A percentile compares a stretch with the other conserved stretches of the same genome.
phyloP scores from a whole-genome alignment of 2,888 invertebrate species.

The Camptogramma bilineatum region DNA sequence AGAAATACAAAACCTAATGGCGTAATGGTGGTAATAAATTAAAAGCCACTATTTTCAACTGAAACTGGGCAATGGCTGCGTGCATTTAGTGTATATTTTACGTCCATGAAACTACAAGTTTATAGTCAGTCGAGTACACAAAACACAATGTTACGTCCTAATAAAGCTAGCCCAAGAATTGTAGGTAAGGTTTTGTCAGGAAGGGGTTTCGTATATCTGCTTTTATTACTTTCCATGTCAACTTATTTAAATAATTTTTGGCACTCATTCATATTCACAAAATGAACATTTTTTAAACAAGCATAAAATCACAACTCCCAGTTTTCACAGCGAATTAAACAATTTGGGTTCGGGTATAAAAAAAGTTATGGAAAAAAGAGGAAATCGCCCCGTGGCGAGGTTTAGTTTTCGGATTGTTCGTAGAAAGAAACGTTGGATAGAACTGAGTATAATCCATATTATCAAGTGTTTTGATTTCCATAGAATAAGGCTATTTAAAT shows the following conservation, averaged over 20 bases:
- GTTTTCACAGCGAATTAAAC: neutral
- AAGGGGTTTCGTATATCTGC: neutral
- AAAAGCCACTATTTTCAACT: constrained; percentile 29
- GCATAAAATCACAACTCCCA: neutral
- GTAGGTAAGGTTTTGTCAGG: constrained; percentile 5
- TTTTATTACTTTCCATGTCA: neutral
- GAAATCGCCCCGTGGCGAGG: neutral
- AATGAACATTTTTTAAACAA: neutral
- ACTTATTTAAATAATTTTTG: neutral
- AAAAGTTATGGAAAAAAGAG: neutral
- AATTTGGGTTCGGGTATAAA: neutral
- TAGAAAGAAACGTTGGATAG: neutral
- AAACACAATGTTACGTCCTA: constrained; percentile 12
- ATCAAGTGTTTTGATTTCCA: neutral
- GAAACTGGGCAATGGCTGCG: constrained; percentile 24
- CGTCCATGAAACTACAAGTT: constrained; percentile 21
- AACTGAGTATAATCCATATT: neutral
- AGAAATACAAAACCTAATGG: constrained; percentile 26
- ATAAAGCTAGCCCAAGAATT: constrained; percentile 11
- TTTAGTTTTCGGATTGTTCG: neutral
- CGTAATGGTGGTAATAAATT: constrained; percentile 28
- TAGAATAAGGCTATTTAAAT: too few species aligned
- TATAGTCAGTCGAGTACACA: constrained; percentile 20
- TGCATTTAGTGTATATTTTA: constrained; percentile 28
- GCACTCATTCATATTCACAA: neutral